Base-by-base conservation (phyloP, 2,888 invertebrate species). In the Resseliella maxima region DNA sequence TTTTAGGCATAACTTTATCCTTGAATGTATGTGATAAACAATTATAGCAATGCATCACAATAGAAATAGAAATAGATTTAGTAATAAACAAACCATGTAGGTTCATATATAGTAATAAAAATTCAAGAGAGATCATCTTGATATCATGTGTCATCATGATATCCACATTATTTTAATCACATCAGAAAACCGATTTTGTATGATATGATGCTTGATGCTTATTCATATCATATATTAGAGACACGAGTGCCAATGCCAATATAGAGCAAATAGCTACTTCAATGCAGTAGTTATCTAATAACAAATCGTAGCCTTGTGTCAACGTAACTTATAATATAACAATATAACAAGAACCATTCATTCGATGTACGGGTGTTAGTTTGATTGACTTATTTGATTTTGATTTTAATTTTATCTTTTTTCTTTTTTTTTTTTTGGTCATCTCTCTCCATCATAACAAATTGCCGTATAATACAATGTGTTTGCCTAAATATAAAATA, bases 351-450 rank as follows among this genome's bases (percentile, higher is more conserved):
- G 72, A 31, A 31, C 8, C n/a, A 72, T 72, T 72, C 72, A 72
- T 72, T 72, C 72, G 31, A 72, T 72, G 31, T 72, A 72, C 72
- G 72, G 72, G 72, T 72, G 72, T 72, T 72, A 72, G 72, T 72
- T 72, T 72, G 72, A 72, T 72, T 72, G 72, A 72, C 72, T 72
- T 72, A 72, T 72, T 72, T 72, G 31, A 72, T 72, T 72, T 72
- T 72, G 31, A 72, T 72, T 72, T 72, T 72, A 72, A 72, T 72
- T 27, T 35, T 35, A 31, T 72, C 72, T 72, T 31, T 72, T 72
- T 72, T 72, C 12, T 41, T 59, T 59, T 3, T 3, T n/a, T n/a
- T n/a, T 15, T 3, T 2, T 2, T 72, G 35, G 6, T 15, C 15
- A 3, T 72, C 31, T 31, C 72, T 31, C 31, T 72, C 72, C 18